Base-by-base conservation (phyloP, 2,888 invertebrate genomes). In the Drosophila barbarae region DNA sequence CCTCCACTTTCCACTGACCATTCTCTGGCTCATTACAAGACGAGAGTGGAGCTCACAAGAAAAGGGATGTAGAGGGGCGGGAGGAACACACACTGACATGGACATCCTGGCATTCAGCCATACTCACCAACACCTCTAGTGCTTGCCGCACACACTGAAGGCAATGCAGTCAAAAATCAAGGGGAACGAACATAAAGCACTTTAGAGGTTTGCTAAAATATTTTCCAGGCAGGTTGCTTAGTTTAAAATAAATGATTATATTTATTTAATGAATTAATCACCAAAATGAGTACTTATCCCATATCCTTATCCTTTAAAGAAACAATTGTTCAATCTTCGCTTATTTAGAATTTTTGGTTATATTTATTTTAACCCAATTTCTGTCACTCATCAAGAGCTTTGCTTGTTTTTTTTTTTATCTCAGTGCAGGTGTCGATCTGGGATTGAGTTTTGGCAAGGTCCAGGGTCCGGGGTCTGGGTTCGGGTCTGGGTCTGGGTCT, bases 1-100 rank as follows among this genome's bases (percentile, higher is more conserved):
- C 6, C 12, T 4, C 15, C 13, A 18, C 32, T 41, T n/a, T 18
- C 15, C 30, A 21, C 39, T 30, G 36, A n/a, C 46, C 52, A 35
- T 23, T 28, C 63, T 36, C 49, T 15, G 41, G 44, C 71, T 70
- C 69, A 63, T 63, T 70, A 70, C 63, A 54, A 47, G 44, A 35
- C 39, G 41, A 53, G 53, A 34, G 32, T 23, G 13, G 32, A 30
- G 18, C 28, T 68, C 41, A 41, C 51, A 47, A 30, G 41, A 52
- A 47, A 36, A 18, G 18, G 13, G 46, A 26, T 52, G 34, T 26
- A 26, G 46, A 32, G 32, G 18, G 58, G 44, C 36, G 55, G 28
- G 13, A 42, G 39, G 39, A 47, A 34, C 32, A 21, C 60, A 42
- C 38, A 59, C 21, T 50, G 41, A 36, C 49, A 28, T 38, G 38